phyloP scores from a whole-genome alignment of 1,140 invertebrate genomes.

The Hyles vespertilio region DNA sequence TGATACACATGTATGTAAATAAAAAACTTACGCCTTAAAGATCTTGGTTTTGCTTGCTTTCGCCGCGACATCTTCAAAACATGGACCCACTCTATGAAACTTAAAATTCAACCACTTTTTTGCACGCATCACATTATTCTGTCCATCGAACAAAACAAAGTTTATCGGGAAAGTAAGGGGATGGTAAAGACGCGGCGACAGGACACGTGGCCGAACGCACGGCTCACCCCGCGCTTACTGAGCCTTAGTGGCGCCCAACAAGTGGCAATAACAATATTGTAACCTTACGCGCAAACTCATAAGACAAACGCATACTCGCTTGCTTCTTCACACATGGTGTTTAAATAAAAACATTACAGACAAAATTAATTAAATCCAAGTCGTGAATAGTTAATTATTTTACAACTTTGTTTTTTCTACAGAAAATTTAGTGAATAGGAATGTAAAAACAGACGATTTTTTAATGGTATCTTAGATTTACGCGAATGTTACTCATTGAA shows the following conservation, averaged over 20 bases:
- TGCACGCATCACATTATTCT: not conserved
- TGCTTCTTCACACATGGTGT: too few species aligned
- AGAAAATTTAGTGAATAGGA: too few species aligned
- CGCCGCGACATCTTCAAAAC: constrained; percentile 65
- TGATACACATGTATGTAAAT: too few species aligned
- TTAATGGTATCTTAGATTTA: too few species aligned
- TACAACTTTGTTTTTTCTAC: too few species aligned
- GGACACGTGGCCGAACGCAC: constrained; percentile 43
- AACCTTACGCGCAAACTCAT: constrained; percentile 69
- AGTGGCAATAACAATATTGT: constrained; percentile 70
- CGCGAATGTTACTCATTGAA: too few species aligned
- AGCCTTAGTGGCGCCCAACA: constrained; percentile 71
- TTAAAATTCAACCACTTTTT: not conserved
- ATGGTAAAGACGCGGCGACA: constrained; percentile 1
- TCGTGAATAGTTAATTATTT: not conserved
- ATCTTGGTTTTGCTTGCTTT: constrained; percentile 74
- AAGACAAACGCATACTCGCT: constrained; percentile 24
- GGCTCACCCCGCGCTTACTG: constrained; percentile 61
- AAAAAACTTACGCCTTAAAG: constrained; percentile 67
- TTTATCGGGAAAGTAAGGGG: constrained; percentile 42
- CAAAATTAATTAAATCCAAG: not conserved
- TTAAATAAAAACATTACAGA: too few species aligned
- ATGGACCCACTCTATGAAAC: not conserved
- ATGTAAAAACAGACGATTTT: too few species aligned
- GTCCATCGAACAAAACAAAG: constrained; percentile 25